Evolutionary conservation across 2,797 vertebrate genomes (phyloP).

Genomic region (Gastrophryne carolinensis): DNA sequence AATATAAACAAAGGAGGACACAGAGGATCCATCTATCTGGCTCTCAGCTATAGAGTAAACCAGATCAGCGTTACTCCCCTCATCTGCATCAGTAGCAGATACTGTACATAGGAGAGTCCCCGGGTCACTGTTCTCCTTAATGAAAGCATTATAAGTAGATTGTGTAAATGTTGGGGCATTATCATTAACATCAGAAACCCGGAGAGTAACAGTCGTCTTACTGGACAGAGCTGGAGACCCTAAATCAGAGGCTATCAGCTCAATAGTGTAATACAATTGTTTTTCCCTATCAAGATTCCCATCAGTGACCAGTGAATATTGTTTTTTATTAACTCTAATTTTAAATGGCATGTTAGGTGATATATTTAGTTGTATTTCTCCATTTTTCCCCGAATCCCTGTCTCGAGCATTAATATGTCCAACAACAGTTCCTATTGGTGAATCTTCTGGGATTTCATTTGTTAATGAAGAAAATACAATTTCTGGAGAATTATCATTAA

Average conservation of each 20-base stretch:
- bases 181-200: slow-evolving; percentile 92
- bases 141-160: slow-evolving; percentile 84
- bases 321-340: slow-evolving; percentile 79
- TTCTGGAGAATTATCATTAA: slow-evolving; percentile 89
- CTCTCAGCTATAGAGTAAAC: slow-evolving; percentile 80
- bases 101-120: slow-evolving; percentile 80
- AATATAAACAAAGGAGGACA: slow-evolving; percentile 88
- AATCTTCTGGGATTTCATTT: slow-evolving; percentile 82
- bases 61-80: slow-evolving; percentile 80
- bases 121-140: slow-evolving; percentile 84
- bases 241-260: slow-evolving; percentile 80
- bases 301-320: slow-evolving; percentile 83
- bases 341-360: slow-evolving; percentile 82
- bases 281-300: slow-evolving; percentile 84
- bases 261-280: slow-evolving; percentile 76
- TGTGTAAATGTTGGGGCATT: slow-evolving; percentile 87
- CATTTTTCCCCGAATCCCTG: slow-evolving; percentile 83
- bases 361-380: slow-evolving; percentile 78
- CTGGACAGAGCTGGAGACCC: slow-evolving; percentile 82
- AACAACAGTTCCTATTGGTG: slow-evolving; percentile 79
- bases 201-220: slow-evolving; percentile 77
- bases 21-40: slow-evolving; percentile 75
- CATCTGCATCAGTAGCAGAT: slow-evolving; percentile 83
- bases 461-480: slow-evolving; percentile 81
- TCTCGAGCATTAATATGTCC: slow-evolving; percentile 85